Percentiles rank a stretch among this genome's conserved stretches.
Evolutionary conservation across 2,888 invertebrate species (phyloP).

Genomic region (Pterostichus niger): DNA sequence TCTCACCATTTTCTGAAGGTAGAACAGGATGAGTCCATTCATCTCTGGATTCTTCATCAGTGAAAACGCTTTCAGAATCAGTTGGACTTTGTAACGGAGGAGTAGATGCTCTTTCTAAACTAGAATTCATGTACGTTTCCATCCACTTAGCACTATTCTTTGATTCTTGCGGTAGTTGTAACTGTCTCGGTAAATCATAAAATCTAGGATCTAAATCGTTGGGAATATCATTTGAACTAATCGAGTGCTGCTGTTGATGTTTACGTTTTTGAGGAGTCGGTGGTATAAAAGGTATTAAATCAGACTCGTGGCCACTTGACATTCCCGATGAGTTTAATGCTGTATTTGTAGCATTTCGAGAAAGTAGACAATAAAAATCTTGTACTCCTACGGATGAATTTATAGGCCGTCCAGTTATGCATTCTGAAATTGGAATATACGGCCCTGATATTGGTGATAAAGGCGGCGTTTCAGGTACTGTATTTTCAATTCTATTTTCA

Average conservation of each 20-base stretch:
- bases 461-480: conserved; percentile 80
- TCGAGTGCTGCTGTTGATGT: conserved; percentile 61
- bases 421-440: conserved; percentile 95
- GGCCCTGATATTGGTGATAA: conserved; percentile 87
- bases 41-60: conserved; percentile 80
- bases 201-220: conserved; percentile 79
- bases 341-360: conserved; percentile 53
- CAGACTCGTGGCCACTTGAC: conserved; percentile 43
- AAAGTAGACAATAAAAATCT: conserved; percentile 52
- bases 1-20: conserved; percentile 74
- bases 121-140: conserved; percentile 73
- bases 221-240: conserved; percentile 55
- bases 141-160: conserved; percentile 73
- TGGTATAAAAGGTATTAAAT: conserved; percentile 87
- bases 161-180: conserved; percentile 69
- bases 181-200: conserved; percentile 77
- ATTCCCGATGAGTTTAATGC: conserved; percentile 36
- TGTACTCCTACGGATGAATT: conserved; percentile 41
- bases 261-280: conserved; percentile 66
- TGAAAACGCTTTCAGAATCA: conserved; percentile 83
- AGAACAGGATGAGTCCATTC: conserved; percentile 79
- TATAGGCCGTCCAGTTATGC: conserved; percentile 85
- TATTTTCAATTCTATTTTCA: conserved; percentile 61
- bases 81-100: conserved; percentile 83
- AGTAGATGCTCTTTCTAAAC: conserved; percentile 72